Base-by-base conservation (phyloP, 2,888 invertebrate species). In the Hofmannophila pseudospretella region DNA sequence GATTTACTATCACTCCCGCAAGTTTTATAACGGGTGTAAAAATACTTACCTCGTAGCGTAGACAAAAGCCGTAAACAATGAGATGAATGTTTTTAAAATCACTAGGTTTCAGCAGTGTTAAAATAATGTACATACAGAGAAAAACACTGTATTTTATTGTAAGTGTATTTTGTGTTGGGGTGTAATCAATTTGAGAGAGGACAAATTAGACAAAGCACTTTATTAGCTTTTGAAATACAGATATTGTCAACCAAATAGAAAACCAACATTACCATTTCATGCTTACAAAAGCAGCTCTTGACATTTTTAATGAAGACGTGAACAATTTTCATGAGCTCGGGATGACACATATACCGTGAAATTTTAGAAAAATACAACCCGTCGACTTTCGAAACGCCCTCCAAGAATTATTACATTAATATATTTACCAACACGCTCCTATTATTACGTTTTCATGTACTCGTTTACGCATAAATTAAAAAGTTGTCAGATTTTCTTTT, bases 401-500 rank as follows among this genome's bases (percentile, higher is more conserved):
- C 54, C 55, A 61, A 74, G 79, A 81, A 69, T 80, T 82, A 84
- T 82, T 77, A 76, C 74, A 76, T 79, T 84, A 81, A 78, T 82
- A 75, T 85, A 84, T 86, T 85, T 85, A 85, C 85, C 69, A 82
- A 85, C 84, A 81, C 76, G 76, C 72, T 80, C 66, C 81, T 76
- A 82, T 86, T 85, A 85, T 85, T 82, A 85, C 75, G 62, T 78
- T 85, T 86, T 85, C 84, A 86, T 85, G 85, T 85, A 86, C 84
- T 85, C 77, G 70, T 68, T 78, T 67, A 62, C 62, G 78, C 78
- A 86, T 86, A 86, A 84, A 85, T 86, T 85, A 85, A 86, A 84
- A 77, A 69, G 72, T 71, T 81, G 82, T 73, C 82, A 79, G 74
- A 77, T 78, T 76, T 82, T 80, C 82, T 82, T 82, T 86, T 85